Base-by-base conservation (phyloP, 2,797 vertebrate genomes). In the Urocyon cinereoargenteus region DNA sequence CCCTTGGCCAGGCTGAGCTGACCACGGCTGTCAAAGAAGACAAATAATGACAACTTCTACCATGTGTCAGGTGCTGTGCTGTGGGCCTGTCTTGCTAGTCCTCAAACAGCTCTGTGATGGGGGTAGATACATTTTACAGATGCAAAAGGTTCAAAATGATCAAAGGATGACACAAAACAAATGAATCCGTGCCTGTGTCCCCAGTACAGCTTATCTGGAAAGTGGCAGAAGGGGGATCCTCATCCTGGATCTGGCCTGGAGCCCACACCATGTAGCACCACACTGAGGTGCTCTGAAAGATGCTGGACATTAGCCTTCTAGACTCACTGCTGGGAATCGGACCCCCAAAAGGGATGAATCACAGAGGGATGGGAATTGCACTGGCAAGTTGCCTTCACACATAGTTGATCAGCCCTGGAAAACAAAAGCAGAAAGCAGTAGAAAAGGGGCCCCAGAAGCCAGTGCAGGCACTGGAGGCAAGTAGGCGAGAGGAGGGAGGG, bases 351-450 rank as follows among this genome's bases (percentile, higher is more conserved):
- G 45, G 40, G 51, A 66, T 49, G 72, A 57, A 9, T 2, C 73
- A 1, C 0, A 0, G 66, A 4, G 49, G 26, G 26, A 16, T 10
- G 28, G 51, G 14, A 57, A 55, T 4, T 1, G 26, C 45, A 9
- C 0, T 21, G 31, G 78, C 62, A 72, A 57, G 45, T 15, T 51
- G 57, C n/a, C 64, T 75, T 59, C 81, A n/a, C n/a, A 31, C 3
- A 22, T 0, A 86, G 59, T 0, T 21, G 31, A 53, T 57, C 51
- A 19, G 49, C 14, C 78, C 59, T 0, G 3, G 34, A 13, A 68
- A 36, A 59, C 14, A 55, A 21, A 36, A 24, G 26, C 26, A 86
- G 57, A 62, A 62, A 75, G 18, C 2, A 31, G 0, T 9, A 2
- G 53, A 45, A 34, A 0, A 45, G 24, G 14, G 59, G 49, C 36